Evolutionary conservation across 1,140 invertebrate genomes (phyloP).

Genomic region (Meloidogyne exigua): DNA sequence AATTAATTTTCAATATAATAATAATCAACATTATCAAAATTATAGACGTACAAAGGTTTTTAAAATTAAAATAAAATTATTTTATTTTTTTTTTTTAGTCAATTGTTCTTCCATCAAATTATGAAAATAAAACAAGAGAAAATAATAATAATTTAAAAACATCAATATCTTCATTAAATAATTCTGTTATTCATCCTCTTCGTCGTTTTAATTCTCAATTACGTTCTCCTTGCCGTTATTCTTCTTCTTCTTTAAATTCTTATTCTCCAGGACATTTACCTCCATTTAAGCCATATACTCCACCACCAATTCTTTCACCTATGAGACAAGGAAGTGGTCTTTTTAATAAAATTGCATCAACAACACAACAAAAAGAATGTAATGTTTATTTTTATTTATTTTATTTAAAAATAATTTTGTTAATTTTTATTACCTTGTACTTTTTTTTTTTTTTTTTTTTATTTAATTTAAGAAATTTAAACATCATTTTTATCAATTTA

Average conservation of each 20-base stretch:
- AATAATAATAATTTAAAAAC: conserved; percentile 1
- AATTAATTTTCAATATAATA: neutral
- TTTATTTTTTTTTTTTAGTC: neutral
- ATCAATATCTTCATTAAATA: neutral
- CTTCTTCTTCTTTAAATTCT: neutral
- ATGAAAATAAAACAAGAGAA: neutral
- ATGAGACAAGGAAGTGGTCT: conserved; percentile 80
- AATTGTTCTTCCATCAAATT: neutral
- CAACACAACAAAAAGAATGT: conserved; percentile 11
- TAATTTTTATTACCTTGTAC: no score
- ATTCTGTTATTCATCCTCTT: neutral
- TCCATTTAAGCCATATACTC: conserved; percentile 73
- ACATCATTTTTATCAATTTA: no score
- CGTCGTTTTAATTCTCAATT: conserved; percentile 33
- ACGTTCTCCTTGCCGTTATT: conserved; percentile 19
- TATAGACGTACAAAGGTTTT: neutral
- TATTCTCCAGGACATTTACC: conserved; percentile 13
- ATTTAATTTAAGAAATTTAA: no score
- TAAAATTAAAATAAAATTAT: neutral
- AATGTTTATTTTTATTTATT: neutral
- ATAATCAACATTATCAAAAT: neutral
- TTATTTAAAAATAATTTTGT: neutral
- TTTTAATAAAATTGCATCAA: conserved; percentile 69
- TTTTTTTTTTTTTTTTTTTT: no score
- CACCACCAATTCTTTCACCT: conserved; percentile 85